Conservation (phyloP, 2,888 invertebrate genomes). For the Pristionchus mayeri region DNA sequence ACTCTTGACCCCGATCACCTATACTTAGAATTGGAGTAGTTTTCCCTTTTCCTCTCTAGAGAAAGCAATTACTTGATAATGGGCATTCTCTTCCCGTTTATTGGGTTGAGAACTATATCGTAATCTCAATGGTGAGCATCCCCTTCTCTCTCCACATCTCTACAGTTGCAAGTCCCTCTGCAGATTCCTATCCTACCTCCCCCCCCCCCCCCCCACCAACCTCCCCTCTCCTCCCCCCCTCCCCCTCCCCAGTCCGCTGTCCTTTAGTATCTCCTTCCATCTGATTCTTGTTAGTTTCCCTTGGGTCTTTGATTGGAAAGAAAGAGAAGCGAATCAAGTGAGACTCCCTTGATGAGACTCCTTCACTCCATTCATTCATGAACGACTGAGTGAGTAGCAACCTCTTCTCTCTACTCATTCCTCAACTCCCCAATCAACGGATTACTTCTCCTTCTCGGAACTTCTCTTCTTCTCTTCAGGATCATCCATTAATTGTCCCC, state of each 20-base stretch:
- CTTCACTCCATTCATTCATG: not conserved
- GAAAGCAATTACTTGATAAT: conserved; percentile 1
- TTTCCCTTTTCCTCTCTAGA: not conserved
- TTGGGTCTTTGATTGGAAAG: not conserved
- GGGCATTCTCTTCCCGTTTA: not conserved
- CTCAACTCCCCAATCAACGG: not conserved
- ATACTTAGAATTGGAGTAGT: not conserved
- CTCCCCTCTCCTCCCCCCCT: conserved; percentile 1
- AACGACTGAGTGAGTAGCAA: not conserved
- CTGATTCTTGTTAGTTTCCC: conserved; percentile 33
- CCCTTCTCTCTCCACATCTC: not conserved
- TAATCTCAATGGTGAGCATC: not conserved
- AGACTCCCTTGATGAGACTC: not conserved
- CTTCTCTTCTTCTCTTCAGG: conserved; percentile 12
- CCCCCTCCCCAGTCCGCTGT: not conserved
- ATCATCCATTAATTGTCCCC: conserved; percentile 1
- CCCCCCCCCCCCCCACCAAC: not conserved
- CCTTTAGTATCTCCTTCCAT: conserved; percentile 4
- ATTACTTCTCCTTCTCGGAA: not conserved
- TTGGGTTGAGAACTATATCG: not conserved
- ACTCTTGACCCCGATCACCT: conserved; percentile 4
- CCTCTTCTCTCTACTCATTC: not conserved
- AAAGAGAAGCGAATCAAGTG: not conserved
- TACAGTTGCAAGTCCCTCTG: not conserved
- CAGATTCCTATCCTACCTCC: too few species aligned